Evolutionary conservation across 2,888 invertebrate species (phyloP).

Genomic region (Metellina segmentata): DNA sequence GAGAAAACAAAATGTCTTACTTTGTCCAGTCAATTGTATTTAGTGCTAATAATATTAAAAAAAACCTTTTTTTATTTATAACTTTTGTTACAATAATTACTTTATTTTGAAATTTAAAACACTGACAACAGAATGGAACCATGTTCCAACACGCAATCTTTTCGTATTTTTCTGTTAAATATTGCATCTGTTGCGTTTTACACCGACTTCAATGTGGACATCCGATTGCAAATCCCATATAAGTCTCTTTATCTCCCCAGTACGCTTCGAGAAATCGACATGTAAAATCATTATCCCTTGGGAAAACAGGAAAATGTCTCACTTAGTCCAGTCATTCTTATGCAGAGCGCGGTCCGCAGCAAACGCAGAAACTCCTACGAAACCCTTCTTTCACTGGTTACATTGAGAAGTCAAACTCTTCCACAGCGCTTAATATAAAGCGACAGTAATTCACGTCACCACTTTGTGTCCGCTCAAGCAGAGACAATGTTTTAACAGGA

Average conservation of each 20-base stretch:
- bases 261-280: not conserved
- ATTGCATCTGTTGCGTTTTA: too few species aligned
- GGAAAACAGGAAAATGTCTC: not conserved
- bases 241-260: not conserved
- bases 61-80: too few species aligned
- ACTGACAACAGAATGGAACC: too few species aligned
- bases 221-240: not conserved
- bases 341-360: not conserved
- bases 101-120: too few species aligned
- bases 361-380: too few species aligned
- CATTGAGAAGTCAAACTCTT: conserved; percentile 8
- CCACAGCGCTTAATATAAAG: conserved; percentile 3
- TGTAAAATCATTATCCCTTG: not conserved
- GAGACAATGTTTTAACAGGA: conserved; percentile 50
- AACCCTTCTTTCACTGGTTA: not conserved
- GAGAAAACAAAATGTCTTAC: too few species aligned
- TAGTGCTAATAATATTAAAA: too few species aligned
- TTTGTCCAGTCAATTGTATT: too few species aligned
- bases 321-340: not conserved
- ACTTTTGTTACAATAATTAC: too few species aligned
- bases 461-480: conserved; percentile 31
- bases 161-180: too few species aligned
- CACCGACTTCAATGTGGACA: too few species aligned
- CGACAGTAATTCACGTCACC: conserved; percentile 44
- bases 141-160: too few species aligned